Conservation (phyloP, 1,140 invertebrate species). For the Diprion similis region DNA sequence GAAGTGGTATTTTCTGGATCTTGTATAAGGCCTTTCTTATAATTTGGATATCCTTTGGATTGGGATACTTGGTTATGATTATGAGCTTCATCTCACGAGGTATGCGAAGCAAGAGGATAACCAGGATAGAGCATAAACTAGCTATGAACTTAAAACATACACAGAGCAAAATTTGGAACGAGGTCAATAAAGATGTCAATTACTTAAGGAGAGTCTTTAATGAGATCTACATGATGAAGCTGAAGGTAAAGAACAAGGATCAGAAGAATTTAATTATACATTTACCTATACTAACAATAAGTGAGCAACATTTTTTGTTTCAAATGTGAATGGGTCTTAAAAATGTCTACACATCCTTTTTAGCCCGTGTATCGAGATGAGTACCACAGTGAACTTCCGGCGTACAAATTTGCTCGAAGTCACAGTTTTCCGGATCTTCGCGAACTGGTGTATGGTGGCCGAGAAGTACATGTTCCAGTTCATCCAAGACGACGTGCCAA, state of each 20-base stretch:
- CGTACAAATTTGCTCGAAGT: slow-evolving; percentile 46
- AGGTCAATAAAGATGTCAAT: slow-evolving; percentile 77
- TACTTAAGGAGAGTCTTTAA: slow-evolving; percentile 78
- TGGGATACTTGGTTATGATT: slow-evolving; percentile 92
- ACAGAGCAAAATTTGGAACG: slow-evolving; percentile 78
- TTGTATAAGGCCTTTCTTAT: slow-evolving; percentile 78
- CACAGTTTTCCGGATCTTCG: slow-evolving; percentile 57
- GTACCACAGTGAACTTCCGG: slow-evolving; percentile 48
- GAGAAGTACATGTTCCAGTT: slow-evolving; percentile 36
- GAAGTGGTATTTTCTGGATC: slow-evolving; percentile 67
- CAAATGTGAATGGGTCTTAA: background rate
- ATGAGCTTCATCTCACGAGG: slow-evolving; percentile 83
- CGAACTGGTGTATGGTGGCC: slow-evolving; percentile 45
- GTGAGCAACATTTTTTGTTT: slow-evolving; percentile 12
- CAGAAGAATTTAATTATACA: slow-evolving; percentile 30
- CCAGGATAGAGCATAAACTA: slow-evolving; percentile 77
- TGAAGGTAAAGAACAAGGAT: slow-evolving; percentile 69
- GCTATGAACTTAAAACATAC: slow-evolving; percentile 77
- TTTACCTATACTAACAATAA: slow-evolving; percentile 13
- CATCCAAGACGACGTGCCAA: slow-evolving; percentile 55
- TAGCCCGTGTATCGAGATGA: slow-evolving; percentile 57
- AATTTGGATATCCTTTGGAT: slow-evolving; percentile 88
- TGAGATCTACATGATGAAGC: slow-evolving; percentile 78
- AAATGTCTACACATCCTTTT: slow-evolving; percentile 14
- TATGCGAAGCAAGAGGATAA: slow-evolving; percentile 77